Base-by-base conservation (phyloP, 1,140 invertebrate genomes). In the Paralvinella palmiformis region DNA sequence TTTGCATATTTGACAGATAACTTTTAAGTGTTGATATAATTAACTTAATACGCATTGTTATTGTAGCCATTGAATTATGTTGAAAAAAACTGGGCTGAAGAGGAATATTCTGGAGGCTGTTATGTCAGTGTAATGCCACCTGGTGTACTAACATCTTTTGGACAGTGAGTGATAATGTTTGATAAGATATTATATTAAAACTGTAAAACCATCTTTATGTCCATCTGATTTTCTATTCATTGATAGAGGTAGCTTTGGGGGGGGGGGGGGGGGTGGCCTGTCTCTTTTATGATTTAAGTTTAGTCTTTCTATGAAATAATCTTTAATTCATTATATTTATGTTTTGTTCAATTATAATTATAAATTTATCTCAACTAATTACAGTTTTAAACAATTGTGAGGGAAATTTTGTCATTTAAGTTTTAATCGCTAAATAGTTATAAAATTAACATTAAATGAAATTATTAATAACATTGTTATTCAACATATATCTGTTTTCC, bases 31-130 rank as follows among this genome's bases (percentile, higher is more conserved):
- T n/a, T 41, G 37, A n/a, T 41, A 41, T 41, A 41, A n/a, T n/a
- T n/a, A 10, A 10, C 37, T 41, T 10, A 41, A 10, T 10, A 10
- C 37, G n/a, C n/a, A n/a, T 41, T n/a, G 64, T 32, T 55, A 45
- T 60, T 64, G 15, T 36, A 80, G 74, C 73, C 77, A 2, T 65
- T 76, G 15, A 72, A 76, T 62, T 80, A 79, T 61, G 75, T 77
- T 50, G 79, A 82, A 65, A 71, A 76, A 36, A 79, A 81, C 65
- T 82, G 81, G 81, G 71, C 72, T 55, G 71, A 62, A 7, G 80
- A 82, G 67, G 75, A 81, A 61, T 82, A 78, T 69, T 74, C 75
- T 27, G 80, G 80, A 6, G 81, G 81, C 6, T 80, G 80, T 62
- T 57, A 57, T 32, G 55, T 57, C 4, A 20, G 24, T 29, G 31